Evolutionary conservation across 2,797 vertebrate genomes (phyloP).

Genomic region (Oreochromis mossambicus): DNA sequence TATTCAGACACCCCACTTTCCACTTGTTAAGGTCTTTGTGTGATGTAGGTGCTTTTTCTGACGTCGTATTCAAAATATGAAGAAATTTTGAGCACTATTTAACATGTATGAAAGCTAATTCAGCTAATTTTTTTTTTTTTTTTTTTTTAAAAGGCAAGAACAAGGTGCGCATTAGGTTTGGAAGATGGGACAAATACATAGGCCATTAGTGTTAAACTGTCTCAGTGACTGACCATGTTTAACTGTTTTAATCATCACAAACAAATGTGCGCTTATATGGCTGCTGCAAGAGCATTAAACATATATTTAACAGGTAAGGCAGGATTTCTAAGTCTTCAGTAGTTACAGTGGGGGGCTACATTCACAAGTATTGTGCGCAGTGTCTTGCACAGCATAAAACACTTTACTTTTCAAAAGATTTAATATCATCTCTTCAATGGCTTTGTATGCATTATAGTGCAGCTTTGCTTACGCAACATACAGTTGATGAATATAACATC

Average conservation of each 20-base stretch:
- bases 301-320: not conserved
- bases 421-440: not conserved
- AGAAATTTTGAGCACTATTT: not conserved
- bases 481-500: not conserved
- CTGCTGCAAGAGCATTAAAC: not conserved
- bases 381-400: not conserved
- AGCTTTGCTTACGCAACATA: not conserved
- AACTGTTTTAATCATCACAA: not conserved
- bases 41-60: not conserved
- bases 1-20: not conserved
- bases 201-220: not conserved
- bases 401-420: not conserved
- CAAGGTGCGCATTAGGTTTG: conserved; percentile 6
- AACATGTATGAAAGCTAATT: not conserved
- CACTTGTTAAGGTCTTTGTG: conserved; percentile 16
- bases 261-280: not conserved
- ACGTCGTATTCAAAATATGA: not conserved
- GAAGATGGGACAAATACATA: not conserved
- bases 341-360: not conserved
- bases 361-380: not conserved
- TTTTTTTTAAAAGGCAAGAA: not conserved
- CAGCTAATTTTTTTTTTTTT: not conserved
- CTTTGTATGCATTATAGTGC: conserved; percentile 1
- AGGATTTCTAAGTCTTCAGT: not conserved
- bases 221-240: not conserved